These are phyloP conservation scores for Boleophthalmus pectinirostris DNA, from an alignment of 2,113 vertebrate genomes.

Conservation along the genomic window DNA sequence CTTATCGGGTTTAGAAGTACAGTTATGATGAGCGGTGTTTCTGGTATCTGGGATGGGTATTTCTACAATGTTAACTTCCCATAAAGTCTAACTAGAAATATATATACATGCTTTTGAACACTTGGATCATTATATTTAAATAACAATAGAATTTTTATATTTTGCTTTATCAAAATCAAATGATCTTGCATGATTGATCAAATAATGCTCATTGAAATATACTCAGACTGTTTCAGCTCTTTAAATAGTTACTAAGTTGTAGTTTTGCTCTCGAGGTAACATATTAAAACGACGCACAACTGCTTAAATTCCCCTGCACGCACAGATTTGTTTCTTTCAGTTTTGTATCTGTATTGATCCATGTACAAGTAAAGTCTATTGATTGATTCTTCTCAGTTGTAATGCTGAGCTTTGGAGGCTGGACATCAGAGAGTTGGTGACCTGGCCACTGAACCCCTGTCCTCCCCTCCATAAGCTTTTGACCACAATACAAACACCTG, in stretches of 20 bases:
- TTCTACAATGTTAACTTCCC: conserved; percentile 55
- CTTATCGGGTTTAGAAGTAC: conserved; percentile 54
- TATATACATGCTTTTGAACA: neutral
- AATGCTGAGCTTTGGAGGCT: conserved; percentile 13
- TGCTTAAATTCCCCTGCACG: neutral
- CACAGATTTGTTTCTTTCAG: neutral
- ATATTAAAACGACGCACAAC: neutral
- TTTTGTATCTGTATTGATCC: neutral
- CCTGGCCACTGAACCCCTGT: conserved; percentile 36
- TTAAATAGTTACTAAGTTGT: neutral
- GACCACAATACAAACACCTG: conserved; percentile 51
- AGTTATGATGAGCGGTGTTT: conserved; percentile 44
- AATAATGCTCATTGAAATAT: neutral
- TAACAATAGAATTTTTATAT: neutral
- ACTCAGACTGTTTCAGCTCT: neutral
- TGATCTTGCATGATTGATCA: conserved; percentile 17
- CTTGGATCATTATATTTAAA: neutral
- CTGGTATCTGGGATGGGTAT: conserved; percentile 60
- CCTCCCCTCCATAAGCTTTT: conserved; percentile 5
- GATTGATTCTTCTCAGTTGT: neutral
- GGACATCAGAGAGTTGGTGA: conserved; percentile 45
- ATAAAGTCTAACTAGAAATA: conserved; percentile 34
- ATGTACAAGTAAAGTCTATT: neutral
- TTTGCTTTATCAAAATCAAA: neutral
- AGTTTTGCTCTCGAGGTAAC: neutral